A percentile compares a stretch with the other conserved stretches of the same genome.
These are phyloP conservation scores for Lacerta agilis DNA, from an alignment of 2,797 vertebrate species.

Conservation along the genomic window DNA sequence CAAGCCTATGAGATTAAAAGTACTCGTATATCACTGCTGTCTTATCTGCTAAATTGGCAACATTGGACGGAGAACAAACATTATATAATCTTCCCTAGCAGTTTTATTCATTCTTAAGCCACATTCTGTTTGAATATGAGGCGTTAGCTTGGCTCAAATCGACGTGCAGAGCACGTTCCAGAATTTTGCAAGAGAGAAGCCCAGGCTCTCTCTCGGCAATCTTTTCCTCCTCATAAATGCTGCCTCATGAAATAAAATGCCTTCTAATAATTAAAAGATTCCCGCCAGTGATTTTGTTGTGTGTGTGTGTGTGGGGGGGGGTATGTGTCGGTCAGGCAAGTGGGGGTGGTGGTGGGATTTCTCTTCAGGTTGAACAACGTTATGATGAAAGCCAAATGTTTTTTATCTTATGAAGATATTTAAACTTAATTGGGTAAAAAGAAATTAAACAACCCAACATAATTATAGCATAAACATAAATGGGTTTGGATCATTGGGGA, in stretches of 20 bases:
- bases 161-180: not conserved
- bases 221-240: slow-evolving; percentile 16
- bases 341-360: not conserved
- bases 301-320: not conserved
- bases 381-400: not conserved
- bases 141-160: slow-evolving; percentile 36
- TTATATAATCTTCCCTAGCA: slow-evolving; percentile 53
- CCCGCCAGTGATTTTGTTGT: not conserved
- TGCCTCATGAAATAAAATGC: slow-evolving; percentile 29
- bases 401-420: slow-evolving; percentile 25
- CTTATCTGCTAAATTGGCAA: slow-evolving; percentile 42
- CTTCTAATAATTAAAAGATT: slow-evolving; percentile 48
- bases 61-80: slow-evolving; percentile 17
- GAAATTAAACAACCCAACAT: slow-evolving; percentile 28
- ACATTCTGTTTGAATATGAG: slow-evolving; percentile 38
- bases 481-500: not conserved
- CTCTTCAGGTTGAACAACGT: not conserved
- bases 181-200: slow-evolving; percentile 38
- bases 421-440: slow-evolving; percentile 37
- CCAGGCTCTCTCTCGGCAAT: not conserved
- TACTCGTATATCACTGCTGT: slow-evolving; percentile 30
- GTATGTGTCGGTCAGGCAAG: no score
- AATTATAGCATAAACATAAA: slow-evolving; percentile 26
- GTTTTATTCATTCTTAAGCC: slow-evolving; percentile 30
- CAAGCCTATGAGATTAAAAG: slow-evolving; percentile 52